Percentiles rank a stretch among this genome's conserved stretches.
Conservation (phyloP, 30 jellyfish, hydroid and myxozoan genomes). For the Calvadosia cruxmelitensis region DNA sequence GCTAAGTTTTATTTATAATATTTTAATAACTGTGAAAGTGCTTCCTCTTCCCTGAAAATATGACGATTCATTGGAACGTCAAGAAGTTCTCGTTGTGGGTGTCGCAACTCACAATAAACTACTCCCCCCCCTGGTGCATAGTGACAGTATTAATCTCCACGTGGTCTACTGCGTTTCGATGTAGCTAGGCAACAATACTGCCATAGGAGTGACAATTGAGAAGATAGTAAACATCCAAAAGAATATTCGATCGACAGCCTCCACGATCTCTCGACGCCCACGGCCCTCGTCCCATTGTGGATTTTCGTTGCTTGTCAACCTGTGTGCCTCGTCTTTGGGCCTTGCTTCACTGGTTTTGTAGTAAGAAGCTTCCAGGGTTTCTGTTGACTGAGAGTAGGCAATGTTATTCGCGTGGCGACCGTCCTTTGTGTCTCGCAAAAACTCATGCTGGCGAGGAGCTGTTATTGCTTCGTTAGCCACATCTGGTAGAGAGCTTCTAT, state of each 20-base stretch:
- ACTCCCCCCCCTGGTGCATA: too few species aligned
- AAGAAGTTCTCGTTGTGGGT: too few species aligned
- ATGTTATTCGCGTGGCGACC: too few species aligned
- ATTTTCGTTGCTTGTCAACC: constrained; percentile 30
- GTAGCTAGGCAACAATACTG: neutral
- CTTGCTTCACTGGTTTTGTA: too few species aligned
- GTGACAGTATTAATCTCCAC: too few species aligned
- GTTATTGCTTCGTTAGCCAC: neutral
- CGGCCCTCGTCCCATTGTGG: too few species aligned
- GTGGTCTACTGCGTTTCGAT: neutral
- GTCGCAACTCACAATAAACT: too few species aligned
- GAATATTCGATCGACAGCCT: constrained; percentile 61
- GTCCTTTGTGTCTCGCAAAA: neutral
- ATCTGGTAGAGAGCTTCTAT: too few species aligned
- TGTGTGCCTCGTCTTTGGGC: constrained; percentile 12
- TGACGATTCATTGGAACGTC: too few species aligned
- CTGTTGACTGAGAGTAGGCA: neutral
- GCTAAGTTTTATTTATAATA: too few species aligned
- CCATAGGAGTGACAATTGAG: neutral
- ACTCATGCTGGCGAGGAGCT: neutral
- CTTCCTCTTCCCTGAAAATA: too few species aligned
- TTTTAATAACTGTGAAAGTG: too few species aligned
- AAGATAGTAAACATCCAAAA: constrained; percentile 39
- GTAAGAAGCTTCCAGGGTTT: neutral
- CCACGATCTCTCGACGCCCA: constrained; percentile 53